Evolutionary conservation across 2,888 invertebrate genomes (phyloP), one percentile per base, ranked within the genome.

Genomic region (Diaphora mendica): DNA sequence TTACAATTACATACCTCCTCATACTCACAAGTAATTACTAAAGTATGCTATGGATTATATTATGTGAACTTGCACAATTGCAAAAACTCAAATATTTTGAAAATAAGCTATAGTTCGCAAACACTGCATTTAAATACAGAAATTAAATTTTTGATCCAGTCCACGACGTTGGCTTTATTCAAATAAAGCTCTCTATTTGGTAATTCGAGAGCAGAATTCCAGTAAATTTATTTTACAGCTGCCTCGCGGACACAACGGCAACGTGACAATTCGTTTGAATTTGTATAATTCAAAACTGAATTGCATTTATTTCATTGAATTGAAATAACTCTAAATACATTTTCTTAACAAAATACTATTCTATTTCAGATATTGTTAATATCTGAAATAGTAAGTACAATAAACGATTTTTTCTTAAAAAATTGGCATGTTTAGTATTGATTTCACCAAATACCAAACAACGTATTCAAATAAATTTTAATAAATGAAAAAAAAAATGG

Each of bases 81-180:
- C 1, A 23, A 51, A 51, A 23, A 20, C 48, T 48, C 51, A 35
- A 66, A 64, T n/a, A 44, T 35, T n/a, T 5, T 71, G 42, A 51
- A 64, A 68, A 44, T 78, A 73, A 71, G 42, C 23, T 67, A 64
- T 33, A 13, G 35, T 39, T 44, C 33, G 5, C 59, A 69, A 66
- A 59, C 30, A 69, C 75, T 83, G 76, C 75, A 81, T 81, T 76
- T 65, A 77, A 77, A 79, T 74, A 70, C 48, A 48, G 62, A 70
- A 76, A 76, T 77, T 75, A 82, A 62, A 62, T 59, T 70, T 74
- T 75, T 48, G 20, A 68, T 73, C 74, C 55, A 8, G 42, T 64
- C 65, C 44, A 55, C 48, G 39, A 73, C 30, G 77, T 74, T 68
- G 71, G 73, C 35, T 39, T 77, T 75, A 64, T 33, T 77, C 71